Conservation (phyloP, 2,113 vertebrate genomes). For the Plotosus lineatus region DNA sequence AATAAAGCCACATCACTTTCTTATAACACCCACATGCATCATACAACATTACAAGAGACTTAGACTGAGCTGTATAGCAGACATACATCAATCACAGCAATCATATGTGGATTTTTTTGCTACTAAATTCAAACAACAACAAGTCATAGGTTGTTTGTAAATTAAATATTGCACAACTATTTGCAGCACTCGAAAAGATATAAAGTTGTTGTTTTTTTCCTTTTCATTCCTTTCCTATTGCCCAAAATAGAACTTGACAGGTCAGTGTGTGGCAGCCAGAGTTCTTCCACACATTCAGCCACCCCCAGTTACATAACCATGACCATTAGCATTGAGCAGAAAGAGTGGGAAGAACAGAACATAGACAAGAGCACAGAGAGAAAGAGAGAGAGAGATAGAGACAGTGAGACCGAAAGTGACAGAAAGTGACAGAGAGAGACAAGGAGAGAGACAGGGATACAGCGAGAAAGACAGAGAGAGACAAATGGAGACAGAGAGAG, state of each 20-base stretch:
- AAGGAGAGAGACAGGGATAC: not conserved
- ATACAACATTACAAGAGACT: too few species aligned
- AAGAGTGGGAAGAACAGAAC: conserved; percentile 8
- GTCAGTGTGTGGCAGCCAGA: not conserved
- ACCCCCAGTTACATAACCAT: conserved; percentile 17
- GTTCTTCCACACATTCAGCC: not conserved
- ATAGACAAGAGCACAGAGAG: not conserved
- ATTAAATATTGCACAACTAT: not conserved
- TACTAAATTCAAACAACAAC: too few species aligned
- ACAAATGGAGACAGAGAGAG: not conserved
- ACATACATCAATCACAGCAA: too few species aligned
- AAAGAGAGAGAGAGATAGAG: too few species aligned
- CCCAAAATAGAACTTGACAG: not conserved
- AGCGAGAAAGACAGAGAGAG: not conserved
- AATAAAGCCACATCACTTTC: too few species aligned
- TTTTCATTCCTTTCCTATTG: not conserved
- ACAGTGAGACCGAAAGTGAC: not conserved
- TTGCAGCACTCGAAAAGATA: not conserved
- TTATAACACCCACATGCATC: too few species aligned
- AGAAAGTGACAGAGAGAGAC: too few species aligned
- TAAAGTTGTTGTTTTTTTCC: too few species aligned
- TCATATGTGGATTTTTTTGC: too few species aligned
- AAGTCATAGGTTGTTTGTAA: too few species aligned
- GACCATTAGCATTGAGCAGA: conserved; percentile 10
- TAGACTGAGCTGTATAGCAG: too few species aligned